These are phyloP conservation scores for Sycobia sp. DNA, from an alignment of 1,140 invertebrate genomes.

Conservation along the genomic window DNA sequence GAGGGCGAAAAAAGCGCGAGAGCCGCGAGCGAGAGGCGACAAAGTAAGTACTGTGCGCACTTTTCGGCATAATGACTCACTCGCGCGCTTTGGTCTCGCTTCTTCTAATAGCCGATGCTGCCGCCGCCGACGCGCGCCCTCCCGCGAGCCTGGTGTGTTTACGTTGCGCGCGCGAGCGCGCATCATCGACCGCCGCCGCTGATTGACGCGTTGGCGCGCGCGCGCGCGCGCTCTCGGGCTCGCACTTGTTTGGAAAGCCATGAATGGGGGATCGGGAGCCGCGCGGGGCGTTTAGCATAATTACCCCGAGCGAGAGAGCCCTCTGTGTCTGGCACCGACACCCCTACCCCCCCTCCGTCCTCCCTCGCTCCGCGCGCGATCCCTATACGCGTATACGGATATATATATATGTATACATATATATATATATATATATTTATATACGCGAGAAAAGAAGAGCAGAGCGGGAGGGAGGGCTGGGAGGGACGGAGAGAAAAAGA, in stretches of 20 bases:
- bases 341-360: too few relatives aligned
- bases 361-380: too few relatives aligned
- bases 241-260: conserved; percentile 19
- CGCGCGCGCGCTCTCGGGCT: conserved; percentile 11
- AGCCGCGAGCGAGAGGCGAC: background rate
- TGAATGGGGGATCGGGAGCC: conserved; percentile 14
- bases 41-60: background rate
- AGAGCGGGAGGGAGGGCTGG: too few relatives aligned
- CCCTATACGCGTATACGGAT: too few relatives aligned
- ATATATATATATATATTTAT: too few relatives aligned
- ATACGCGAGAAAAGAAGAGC: conserved; percentile 29
- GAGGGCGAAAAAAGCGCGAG: too few relatives aligned
- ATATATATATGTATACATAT: too few relatives aligned
- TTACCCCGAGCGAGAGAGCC: too few relatives aligned
- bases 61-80: conserved; percentile 8
- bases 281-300: conserved; percentile 32
- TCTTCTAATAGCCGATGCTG: background rate
- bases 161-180: background rate
- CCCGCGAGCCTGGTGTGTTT: conserved; percentile 31
- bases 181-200: too few relatives aligned
- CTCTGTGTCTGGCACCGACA: too few relatives aligned
- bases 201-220: too few relatives aligned
- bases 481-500: too few relatives aligned
- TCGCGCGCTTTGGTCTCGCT: conserved; percentile 13
- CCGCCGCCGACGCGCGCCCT: conserved; percentile 1